phyloP scores from a whole-genome alignment of 2,888 invertebrate genomes.

The Microctonus brassicae region DNA sequence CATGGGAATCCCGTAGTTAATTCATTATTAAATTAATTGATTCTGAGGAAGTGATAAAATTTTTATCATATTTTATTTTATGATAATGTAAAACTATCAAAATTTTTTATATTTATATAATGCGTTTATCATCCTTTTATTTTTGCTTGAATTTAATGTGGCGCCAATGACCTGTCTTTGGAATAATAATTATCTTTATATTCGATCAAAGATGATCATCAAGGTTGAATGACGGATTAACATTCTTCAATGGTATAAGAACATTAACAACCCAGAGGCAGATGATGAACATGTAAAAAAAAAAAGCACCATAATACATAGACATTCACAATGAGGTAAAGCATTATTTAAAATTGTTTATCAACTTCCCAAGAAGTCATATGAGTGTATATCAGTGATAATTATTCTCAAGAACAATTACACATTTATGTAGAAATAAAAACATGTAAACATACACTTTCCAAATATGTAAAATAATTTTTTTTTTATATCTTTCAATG shows the following conservation, averaged over 20 bases:
- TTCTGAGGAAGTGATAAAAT: neutral
- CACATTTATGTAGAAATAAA: neutral
- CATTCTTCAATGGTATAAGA: conserved; percentile 34
- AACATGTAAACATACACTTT: neutral
- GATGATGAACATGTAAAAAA: conserved; percentile 13
- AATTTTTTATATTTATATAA: neutral
- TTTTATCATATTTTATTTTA: neutral
- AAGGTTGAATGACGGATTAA: conserved; percentile 47
- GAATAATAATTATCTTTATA: conserved; percentile 38
- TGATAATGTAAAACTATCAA: neutral
- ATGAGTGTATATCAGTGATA: conserved; percentile 24
- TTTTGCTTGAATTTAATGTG: neutral
- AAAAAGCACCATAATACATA: conserved; percentile 12
- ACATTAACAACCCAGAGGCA: neutral
- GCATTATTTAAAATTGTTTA: neutral
- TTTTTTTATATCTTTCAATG: neutral
- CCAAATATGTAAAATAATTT: neutral
- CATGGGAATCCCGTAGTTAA: neutral
- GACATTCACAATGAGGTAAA: neutral
- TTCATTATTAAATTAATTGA: neutral
- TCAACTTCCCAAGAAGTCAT: conserved; percentile 16
- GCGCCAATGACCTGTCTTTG: conserved; percentile 14
- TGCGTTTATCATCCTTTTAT: neutral
- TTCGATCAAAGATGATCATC: conserved; percentile 41
- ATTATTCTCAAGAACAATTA: conserved; percentile 28